Percentiles rank a stretch among this genome's conserved stretches.
Evolutionary conservation across 64 coral and sea anemone species (phyloP).

Genomic region (Montipora capricornis): DNA sequence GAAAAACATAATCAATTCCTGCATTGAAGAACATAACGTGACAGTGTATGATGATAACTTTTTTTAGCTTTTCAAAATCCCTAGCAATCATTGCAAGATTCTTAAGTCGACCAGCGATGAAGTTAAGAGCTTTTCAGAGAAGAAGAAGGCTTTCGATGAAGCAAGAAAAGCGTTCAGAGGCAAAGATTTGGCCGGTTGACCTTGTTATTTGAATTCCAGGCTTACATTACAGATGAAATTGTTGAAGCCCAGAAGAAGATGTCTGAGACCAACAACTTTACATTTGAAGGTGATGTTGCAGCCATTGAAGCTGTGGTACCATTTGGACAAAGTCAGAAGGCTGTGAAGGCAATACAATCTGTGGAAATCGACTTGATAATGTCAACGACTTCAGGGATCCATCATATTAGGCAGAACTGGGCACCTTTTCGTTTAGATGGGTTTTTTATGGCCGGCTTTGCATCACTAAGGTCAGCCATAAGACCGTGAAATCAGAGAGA

Average conservation of each 20-base stretch:
- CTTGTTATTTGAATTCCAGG: slow-evolving; percentile 5
- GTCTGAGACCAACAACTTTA: slow-evolving; percentile 52
- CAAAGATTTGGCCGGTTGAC: slow-evolving; percentile 34
- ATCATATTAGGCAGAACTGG: neutral
- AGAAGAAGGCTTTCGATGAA: slow-evolving; percentile 37
- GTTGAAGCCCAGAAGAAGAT: slow-evolving; percentile 60
- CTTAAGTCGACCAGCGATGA: slow-evolving; percentile 26
- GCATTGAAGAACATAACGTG: neutral
- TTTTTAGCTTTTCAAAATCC: slow-evolving; percentile 19
- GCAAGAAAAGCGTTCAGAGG: slow-evolving; percentile 33
- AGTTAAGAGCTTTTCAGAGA: slow-evolving; percentile 4
- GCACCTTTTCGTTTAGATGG: slow-evolving; percentile 28
- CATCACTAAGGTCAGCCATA: neutral
- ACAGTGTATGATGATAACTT: slow-evolving; percentile 5
- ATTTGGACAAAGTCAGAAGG: slow-evolving; percentile 32
- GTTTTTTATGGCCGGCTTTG: neutral
- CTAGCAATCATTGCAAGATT: slow-evolving; percentile 9
- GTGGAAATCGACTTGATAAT: neutral
- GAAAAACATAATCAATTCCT: neutral
- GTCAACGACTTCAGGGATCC: slow-evolving; percentile 36
- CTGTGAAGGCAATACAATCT: slow-evolving; percentile 19
- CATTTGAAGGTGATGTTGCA: slow-evolving; percentile 51
- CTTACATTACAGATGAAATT: slow-evolving; percentile 46
- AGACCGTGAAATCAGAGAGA: neutral
- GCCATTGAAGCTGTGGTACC: slow-evolving; percentile 32